phyloP scores from a whole-genome alignment of 2,797 vertebrate species.

The Pogonophryne albipinna region DNA sequence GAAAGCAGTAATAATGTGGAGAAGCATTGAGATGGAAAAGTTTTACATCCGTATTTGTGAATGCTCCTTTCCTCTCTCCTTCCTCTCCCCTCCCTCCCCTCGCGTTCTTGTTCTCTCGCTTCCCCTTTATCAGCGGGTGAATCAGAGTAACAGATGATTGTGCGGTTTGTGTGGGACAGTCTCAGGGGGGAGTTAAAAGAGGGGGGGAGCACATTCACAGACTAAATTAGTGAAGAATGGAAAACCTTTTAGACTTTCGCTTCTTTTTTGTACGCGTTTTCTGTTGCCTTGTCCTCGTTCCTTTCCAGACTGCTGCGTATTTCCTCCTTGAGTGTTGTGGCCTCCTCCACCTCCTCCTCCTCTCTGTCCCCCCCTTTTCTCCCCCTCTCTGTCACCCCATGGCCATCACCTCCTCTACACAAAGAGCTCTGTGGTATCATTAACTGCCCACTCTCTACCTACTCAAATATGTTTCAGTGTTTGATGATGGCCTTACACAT shows the following conservation, averaged over 20 bases:
- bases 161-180: conserved; percentile 68
- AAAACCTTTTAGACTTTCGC: conserved; percentile 73
- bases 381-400: conserved; percentile 46
- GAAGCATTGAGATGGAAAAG: conserved; percentile 41
- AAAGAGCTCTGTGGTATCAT: conserved; percentile 65
- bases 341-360: conserved; percentile 37
- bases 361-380: conserved; percentile 13
- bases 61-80: conserved; percentile 52
- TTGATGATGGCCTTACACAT: conserved; percentile 43
- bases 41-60: conserved; percentile 60
- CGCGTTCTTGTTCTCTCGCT: conserved; percentile 48
- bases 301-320: conserved; percentile 55
- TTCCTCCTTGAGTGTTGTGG: conserved; percentile 48
- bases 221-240: conserved; percentile 67
- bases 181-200: conserved; percentile 64
- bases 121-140: conserved; percentile 71
- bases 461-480: conserved; percentile 51
- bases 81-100: conserved; percentile 23
- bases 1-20: conserved; percentile 29
- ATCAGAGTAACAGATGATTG: conserved; percentile 77
- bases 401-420: conserved; percentile 56
- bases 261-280: conserved; percentile 54
- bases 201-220: conserved; percentile 59
- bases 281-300: conserved; percentile 61
- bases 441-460: conserved; percentile 59